phyloP scores from a whole-genome alignment of 2,888 invertebrate species.

The Orthonevra nobilis region DNA sequence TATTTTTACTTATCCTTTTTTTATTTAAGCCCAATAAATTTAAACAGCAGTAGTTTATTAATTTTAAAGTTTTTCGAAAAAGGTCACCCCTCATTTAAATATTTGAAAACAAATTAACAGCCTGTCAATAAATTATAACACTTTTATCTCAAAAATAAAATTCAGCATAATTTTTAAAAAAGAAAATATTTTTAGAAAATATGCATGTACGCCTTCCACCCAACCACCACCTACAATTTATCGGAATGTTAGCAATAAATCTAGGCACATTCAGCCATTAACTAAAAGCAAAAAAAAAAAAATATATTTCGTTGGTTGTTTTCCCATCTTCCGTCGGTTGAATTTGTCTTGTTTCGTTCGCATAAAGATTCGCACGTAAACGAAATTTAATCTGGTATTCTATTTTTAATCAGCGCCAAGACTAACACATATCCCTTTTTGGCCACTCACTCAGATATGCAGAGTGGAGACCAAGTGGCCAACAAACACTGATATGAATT shows the following conservation, averaged over 20 bases:
- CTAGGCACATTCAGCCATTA: slow-evolving; percentile 53
- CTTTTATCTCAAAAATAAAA: slow-evolving; percentile 34
- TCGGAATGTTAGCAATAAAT: slow-evolving; percentile 56
- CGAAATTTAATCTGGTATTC: slow-evolving; percentile 67
- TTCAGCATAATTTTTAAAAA: slow-evolving; percentile 12
- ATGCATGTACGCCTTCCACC: too few relatives aligned
- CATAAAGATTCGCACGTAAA: slow-evolving; percentile 64
- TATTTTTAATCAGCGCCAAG: slow-evolving; percentile 67
- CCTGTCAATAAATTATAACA: slow-evolving; percentile 11
- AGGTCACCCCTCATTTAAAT: neutral
- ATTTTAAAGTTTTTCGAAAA: neutral
- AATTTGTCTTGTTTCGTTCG: slow-evolving; percentile 17
- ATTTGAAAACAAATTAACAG: neutral
- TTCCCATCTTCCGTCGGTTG: too few relatives aligned
- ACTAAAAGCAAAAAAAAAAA: slow-evolving; percentile 21
- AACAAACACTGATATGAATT: slow-evolving; percentile 57
- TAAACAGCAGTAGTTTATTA: neutral
- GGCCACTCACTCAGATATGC: slow-evolving; percentile 70
- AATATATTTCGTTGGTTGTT: slow-evolving; percentile 9
- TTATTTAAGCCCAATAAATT: too few relatives aligned
- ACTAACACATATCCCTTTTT: slow-evolving; percentile 72
- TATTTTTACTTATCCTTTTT: too few relatives aligned
- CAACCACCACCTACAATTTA: slow-evolving; percentile 42
- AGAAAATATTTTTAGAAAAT: too few relatives aligned
- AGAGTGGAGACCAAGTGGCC: slow-evolving; percentile 68